A percentile compares a stretch with the other conserved stretches of the same genome.
Conservation (phyloP, 2,888 invertebrate species). For the Ectropis crepuscularia region DNA sequence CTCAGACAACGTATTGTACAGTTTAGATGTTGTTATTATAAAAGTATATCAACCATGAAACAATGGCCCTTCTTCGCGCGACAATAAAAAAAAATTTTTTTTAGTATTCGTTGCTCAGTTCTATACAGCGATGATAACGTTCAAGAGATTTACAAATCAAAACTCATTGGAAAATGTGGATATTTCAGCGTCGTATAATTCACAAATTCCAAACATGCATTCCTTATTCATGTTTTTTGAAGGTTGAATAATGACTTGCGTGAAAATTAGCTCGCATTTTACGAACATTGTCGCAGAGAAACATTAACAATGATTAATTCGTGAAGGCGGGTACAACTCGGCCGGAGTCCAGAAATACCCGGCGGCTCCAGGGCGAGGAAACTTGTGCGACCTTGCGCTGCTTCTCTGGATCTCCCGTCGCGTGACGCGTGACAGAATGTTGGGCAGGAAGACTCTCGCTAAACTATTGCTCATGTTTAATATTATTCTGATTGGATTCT, state of each 20-base stretch:
- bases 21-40: too few species aligned
- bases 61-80: too few species aligned
- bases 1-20: too few species aligned
- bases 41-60: too few species aligned
- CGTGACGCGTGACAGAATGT: slow-evolving; percentile 34
- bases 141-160: too few species aligned
- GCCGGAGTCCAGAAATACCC: slow-evolving; percentile 54
- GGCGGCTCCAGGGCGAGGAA: slow-evolving; percentile 52
- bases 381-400: slow-evolving; percentile 60
- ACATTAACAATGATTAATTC: slow-evolving; percentile 52
- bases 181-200: slow-evolving; percentile 5
- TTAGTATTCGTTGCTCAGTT: too few species aligned
- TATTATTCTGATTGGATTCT: too few species aligned
- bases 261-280: slow-evolving; percentile 29
- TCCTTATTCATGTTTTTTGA: slow-evolving; percentile 26
- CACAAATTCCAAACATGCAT: slow-evolving; percentile 23
- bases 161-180: too few species aligned
- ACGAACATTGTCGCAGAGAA: slow-evolving; percentile 44
- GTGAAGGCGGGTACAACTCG: slow-evolving; percentile 46
- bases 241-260: slow-evolving; percentile 32
- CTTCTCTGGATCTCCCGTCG: slow-evolving; percentile 54
- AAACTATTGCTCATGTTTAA: not conserved
- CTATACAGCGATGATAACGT: too few species aligned
- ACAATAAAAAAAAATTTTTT: too few species aligned
- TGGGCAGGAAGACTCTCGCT: not conserved